Base-by-base conservation (phyloP, 2,797 vertebrate genomes). In the Sebastes steindachneri region DNA sequence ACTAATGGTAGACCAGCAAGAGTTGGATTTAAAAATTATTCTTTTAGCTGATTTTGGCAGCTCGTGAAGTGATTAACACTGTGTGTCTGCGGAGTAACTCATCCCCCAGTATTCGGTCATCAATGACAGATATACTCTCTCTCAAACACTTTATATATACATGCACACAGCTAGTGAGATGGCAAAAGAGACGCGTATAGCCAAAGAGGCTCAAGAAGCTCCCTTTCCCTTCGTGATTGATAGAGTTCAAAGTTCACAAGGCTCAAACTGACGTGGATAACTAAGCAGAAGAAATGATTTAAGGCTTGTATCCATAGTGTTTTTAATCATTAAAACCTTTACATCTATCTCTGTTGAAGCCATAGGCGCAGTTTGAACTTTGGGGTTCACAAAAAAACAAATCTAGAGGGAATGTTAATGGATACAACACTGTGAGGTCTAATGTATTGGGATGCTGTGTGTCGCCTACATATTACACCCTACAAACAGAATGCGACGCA, bases 21-120 rank as follows among this genome's bases (percentile, higher is more conserved):
- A 70, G 41, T 65, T 82, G 17, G 35, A 75, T 53, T 31, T 21
- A 15, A 65, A 48, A 65, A 21, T 11, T 0, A 33, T 19, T 55
- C 3, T 57, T 82, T 82, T 48, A 25, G 66, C 19, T 48, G 57
- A 41, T 57, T 75, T 77, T 77, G 45, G 53, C 62, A n/a, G 12
- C 28, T 19, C 1, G 2, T 35, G 37, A 71, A 59, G 17, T 64
- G 31, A 69, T 53, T 9, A 59, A 59, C 25, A 35, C 29, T 14
- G 11, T 23, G 3, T 51, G 72, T 29, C 19, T 66, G 63, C 8
- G 28, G 21, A 54, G 35, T 75, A 58, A 67, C 23, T 75, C 41
- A 63, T 70, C 14, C 53, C 9, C 12, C 11, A n/a, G 21, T 59
- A 21, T 31, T 19, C 1, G 4, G 31, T 72, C 15, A 59, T 17